Conservation (phyloP, 2,797 vertebrate species). For the Paratrypauchen microcephalus region DNA sequence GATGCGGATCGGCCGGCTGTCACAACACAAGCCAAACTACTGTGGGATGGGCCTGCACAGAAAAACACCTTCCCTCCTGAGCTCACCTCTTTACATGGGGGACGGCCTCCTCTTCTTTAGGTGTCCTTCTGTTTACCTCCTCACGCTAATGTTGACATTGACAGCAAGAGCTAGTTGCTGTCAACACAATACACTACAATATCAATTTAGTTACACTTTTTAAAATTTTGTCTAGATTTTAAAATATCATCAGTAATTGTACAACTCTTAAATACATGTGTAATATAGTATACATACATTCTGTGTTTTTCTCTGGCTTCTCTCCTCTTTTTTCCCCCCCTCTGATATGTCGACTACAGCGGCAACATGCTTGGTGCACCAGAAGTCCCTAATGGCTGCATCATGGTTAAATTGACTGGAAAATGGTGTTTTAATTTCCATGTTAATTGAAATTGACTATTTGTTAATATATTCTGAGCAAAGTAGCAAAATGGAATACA, state of each 20-base stretch:
- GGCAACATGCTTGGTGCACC: constrained; percentile 67
- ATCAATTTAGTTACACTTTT: constrained; percentile 41
- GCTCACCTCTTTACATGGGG: constrained; percentile 57
- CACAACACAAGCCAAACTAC: constrained; percentile 69
- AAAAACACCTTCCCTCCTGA: constrained; percentile 67
- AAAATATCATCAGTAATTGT: constrained; percentile 30
- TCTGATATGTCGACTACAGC: constrained; percentile 45
- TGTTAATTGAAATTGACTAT: constrained; percentile 97
- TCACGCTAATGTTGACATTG: constrained; percentile 64
- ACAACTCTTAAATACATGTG: constrained; percentile 12
- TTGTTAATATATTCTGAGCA: constrained; percentile 90
- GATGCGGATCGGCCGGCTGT: constrained; percentile 83
- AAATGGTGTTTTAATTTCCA: constrained; percentile 98
- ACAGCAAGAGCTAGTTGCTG: constrained; percentile 51
- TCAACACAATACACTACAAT: constrained; percentile 50
- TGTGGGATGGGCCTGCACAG: constrained; percentile 47
- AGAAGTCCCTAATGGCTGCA: constrained; percentile 85
- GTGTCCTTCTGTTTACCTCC: constrained; percentile 65
- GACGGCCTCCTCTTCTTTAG: constrained; percentile 51
- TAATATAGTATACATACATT: constrained; percentile 14
- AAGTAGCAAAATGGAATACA: constrained; percentile 73
- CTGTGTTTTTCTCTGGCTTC: constrained; percentile 19
- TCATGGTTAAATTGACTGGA: constrained; percentile 97
- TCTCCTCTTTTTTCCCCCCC: constrained; percentile 21
- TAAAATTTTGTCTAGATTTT: constrained; percentile 42